Evolutionary conservation across 1,140 invertebrate species (phyloP), one percentile per base, ranked within the genome.

Genomic region (Odontomachus brunneus): DNA sequence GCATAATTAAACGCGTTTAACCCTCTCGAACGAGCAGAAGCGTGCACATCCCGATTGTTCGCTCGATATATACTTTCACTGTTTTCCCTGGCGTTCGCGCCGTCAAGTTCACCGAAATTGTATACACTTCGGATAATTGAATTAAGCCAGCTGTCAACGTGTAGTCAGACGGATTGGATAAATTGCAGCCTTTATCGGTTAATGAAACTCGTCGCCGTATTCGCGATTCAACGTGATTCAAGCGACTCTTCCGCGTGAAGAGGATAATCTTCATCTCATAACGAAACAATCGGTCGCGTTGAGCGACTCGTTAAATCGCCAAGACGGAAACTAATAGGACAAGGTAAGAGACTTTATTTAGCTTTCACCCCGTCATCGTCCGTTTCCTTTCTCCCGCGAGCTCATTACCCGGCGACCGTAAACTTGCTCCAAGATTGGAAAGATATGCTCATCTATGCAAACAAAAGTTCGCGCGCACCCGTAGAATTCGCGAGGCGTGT

Each of bases 61-160:
- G 49, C 33, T 44, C 38, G 57, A 73, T 26, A 24, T 19, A 65
- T n/a, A 85, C 85, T 86, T 86, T 86, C 85, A 85, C 85, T 26
- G 57, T 82, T 86, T 82, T 85, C 84, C 57, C 63, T 53, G 19
- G 0, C 29, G 14, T 55, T 51, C 44, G 5, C 29, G 29, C 5
- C 38, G 38, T 44, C 38, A 44, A 44, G 38, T 44, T 44, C 38
- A 11, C 38, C 38, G 38, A 44, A 44, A 44, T 44, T 44, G 15
- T 55, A n/a, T 55, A 19, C n/a, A 55, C n/a, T 55, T 19, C 53
- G 53, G 38, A 4, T 11, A 44, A 44, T 0, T 44, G 38, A 44
- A 44, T 44, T 44, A 44, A 44, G 9, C 4, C 9, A 44, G n/a
- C n/a, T n/a, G n/a, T n/a, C n/a, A n/a, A n/a, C n/a, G n/a, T n/a